A percentile compares a stretch with the other conserved stretches of the same genome.
These are phyloP conservation scores for Poeciliopsis infans DNA, from an alignment of 2,797 vertebrate genomes.

Conservation along the genomic window DNA sequence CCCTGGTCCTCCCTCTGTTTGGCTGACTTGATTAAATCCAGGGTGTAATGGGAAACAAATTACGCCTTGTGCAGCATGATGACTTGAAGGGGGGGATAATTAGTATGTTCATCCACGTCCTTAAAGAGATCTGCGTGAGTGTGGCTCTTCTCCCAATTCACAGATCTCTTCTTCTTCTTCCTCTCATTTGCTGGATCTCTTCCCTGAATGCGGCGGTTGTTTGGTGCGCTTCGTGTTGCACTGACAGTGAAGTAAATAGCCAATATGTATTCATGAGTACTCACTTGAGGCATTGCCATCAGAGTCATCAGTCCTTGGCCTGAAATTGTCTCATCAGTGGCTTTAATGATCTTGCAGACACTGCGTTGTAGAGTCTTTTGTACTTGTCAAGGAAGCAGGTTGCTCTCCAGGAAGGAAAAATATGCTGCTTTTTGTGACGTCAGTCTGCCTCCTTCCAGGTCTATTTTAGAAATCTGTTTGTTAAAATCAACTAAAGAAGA, in stretches of 20 bases:
- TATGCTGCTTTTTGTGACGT: background rate
- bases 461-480: conserved; percentile 24
- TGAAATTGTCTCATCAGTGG: conserved; percentile 53
- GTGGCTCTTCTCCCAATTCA: conserved; percentile 28
- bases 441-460: background rate
- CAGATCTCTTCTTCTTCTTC: conserved; percentile 19
- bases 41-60: conserved; percentile 75
- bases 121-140: conserved; percentile 35
- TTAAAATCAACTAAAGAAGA: conserved; percentile 1
- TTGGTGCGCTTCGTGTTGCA: conserved; percentile 11
- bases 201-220: conserved; percentile 1
- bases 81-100: conserved; percentile 62
- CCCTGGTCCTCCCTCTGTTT: conserved; percentile 42
- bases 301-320: conserved; percentile 54
- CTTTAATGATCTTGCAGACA: conserved; percentile 43
- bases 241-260: conserved; percentile 24
- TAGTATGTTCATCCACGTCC: conserved; percentile 65
- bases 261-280: conserved; percentile 61
- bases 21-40: conserved; percentile 66
- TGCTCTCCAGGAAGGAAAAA: conserved; percentile 6
- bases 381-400: conserved; percentile 45
- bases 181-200: conserved; percentile 39
- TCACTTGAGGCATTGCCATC: conserved; percentile 36
- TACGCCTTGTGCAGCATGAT: conserved; percentile 59
- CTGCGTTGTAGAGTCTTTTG: conserved; percentile 34